These are phyloP conservation scores for Melanaphis sacchari DNA, from an alignment of 1,140 invertebrate species.

Conservation along the genomic window DNA sequence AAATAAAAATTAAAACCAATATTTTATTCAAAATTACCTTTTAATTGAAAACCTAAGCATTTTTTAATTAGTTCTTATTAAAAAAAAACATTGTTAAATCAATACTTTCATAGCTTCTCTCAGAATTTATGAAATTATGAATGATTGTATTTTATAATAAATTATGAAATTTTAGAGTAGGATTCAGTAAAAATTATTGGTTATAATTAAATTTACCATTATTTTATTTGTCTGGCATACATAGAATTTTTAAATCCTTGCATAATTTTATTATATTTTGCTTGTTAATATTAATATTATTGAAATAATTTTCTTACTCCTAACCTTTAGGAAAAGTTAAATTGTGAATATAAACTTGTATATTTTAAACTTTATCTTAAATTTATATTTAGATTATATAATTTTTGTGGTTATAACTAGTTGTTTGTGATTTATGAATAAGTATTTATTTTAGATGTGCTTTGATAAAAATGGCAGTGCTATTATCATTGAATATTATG, in stretches of 20 bases:
- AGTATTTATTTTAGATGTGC: slow-evolving; percentile 5
- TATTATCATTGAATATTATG: slow-evolving; percentile 24
- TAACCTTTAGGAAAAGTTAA: background rate
- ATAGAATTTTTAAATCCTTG: no score
- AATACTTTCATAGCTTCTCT: no score
- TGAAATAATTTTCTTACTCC: background rate
- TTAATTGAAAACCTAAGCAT: no score
- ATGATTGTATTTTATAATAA: background rate
- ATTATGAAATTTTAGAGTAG: background rate
- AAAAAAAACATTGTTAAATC: no score
- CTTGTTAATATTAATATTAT: background rate
- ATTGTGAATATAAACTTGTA: background rate
- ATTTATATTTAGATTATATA: background rate
- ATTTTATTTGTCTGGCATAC: background rate
- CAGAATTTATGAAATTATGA: background rate
- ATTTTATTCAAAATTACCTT: no score
- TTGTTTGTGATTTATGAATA: background rate
- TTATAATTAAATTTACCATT: background rate
- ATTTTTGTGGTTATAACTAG: background rate
- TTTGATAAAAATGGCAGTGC: slow-evolving; percentile 18
- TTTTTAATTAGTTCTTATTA: no score
- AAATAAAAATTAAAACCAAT: no score
- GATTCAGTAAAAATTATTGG: background rate
- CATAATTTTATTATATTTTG: no score
- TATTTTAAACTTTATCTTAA: slow-evolving; percentile 19